Evolutionary conservation across 2,113 vertebrate species (phyloP), one percentile per base, ranked within the genome.

Genomic region (Nothoprocta perdicaria): DNA sequence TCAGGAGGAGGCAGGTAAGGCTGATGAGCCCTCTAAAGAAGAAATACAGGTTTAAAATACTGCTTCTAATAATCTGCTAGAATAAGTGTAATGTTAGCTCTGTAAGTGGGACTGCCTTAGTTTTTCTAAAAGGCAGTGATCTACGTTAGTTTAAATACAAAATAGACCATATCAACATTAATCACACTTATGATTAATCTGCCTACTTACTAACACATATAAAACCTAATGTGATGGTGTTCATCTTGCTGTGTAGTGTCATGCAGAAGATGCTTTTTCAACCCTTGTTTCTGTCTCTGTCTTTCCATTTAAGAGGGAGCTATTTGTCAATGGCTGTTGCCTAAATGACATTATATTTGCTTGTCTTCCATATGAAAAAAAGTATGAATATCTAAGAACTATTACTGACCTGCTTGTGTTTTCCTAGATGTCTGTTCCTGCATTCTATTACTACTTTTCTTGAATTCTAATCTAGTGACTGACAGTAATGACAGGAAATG

Each of bases 401-500:
- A 21, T 48, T 75, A 10, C 68, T 50, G 60, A 83, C 52, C 63
- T 87, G 63, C 76, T 82, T 66, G 33, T 55, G 12, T 83, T 80
- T 33, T 69, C 16, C n/a, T 22, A 52, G 58, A 62, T 90, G 57
- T 58, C 12, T 31, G 12, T 55, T 53, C 55, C 31, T 88, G 2
- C 40, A 48, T 63, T 92, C 93, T 85, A 31, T 18, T 92, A 68
- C 7, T 53, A 27, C 41, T 82, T 91, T 90, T 89, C 61, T 65
- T 43, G 67, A 85, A 46, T 83, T 91, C 52, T 84, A 38, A n/a
- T 80, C 46, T 75, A 57, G 43, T 87, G 92, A 67, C 72, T 91
- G 82, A 48, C 2, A 1, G 29, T 93, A 92, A 92, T 84, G 75
- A 85, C 82, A 94, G 92, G 93, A 95, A 92, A 24, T 92, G 84